Evolutionary conservation across 2,888 invertebrate genomes (phyloP).

Genomic region (Nematopogon swammerdamellus): DNA sequence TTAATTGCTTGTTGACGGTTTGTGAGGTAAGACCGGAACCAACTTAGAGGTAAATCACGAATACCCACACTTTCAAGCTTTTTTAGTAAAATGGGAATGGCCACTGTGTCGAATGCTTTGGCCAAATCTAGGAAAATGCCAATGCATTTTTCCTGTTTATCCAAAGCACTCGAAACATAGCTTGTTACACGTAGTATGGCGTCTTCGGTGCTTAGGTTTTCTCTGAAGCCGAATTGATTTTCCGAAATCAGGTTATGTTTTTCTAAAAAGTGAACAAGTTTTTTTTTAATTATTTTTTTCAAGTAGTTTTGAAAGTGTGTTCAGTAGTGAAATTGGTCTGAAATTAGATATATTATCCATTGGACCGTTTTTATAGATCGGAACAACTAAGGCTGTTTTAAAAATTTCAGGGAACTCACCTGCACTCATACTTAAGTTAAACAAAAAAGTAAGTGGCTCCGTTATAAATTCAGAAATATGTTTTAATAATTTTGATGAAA

Average conservation of each 20-base stretch:
- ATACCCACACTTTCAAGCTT: neutral
- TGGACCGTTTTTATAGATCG: too few relatives aligned
- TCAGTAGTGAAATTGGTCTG: too few relatives aligned
- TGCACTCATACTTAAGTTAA: too few relatives aligned
- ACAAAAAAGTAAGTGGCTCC: too few relatives aligned
- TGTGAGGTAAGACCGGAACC: neutral
- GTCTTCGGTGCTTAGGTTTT: neutral
- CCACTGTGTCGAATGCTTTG: neutral
- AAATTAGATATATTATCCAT: too few relatives aligned
- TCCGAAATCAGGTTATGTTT: neutral
- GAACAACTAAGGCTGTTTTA: too few relatives aligned
- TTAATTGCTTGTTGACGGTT: neutral
- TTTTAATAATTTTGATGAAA: too few relatives aligned
- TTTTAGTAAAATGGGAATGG: neutral
- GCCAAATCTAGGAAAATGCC: neutral
- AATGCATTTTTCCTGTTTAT: neutral
- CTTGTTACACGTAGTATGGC: neutral
- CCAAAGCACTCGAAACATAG: neutral
- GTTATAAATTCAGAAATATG: too few relatives aligned
- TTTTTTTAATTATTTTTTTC: too few relatives aligned
- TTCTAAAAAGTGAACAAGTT: too few relatives aligned
- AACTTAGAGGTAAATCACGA: neutral
- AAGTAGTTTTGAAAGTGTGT: too few relatives aligned
- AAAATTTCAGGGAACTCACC: too few relatives aligned
- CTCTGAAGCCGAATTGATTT: neutral